A percentile compares a stretch with the other conserved stretches of the same genome.
These are phyloP conservation scores for Drosophila novamexicana DNA, from an alignment of 1,140 invertebrate species.

Conservation along the genomic window DNA sequence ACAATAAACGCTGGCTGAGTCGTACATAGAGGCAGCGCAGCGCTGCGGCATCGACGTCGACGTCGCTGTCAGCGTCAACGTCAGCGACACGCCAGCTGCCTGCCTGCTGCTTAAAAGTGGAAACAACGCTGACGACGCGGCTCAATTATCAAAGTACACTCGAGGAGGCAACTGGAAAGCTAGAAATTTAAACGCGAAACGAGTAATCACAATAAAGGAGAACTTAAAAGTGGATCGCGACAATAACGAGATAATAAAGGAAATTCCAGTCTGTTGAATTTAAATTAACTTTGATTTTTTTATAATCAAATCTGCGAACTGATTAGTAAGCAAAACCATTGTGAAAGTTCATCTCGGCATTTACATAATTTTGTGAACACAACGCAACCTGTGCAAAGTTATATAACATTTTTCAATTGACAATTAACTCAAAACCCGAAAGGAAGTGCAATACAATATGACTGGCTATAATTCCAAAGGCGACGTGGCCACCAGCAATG, in stretches of 20 bases:
- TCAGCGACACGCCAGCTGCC: neutral
- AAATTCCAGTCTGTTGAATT: slow-evolving; percentile 33
- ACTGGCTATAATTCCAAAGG: slow-evolving; percentile 64
- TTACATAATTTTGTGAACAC: slow-evolving; percentile 39
- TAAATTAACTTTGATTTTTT: slow-evolving; percentile 56
- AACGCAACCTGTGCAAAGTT: neutral
- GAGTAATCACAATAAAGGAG: slow-evolving; percentile 30
- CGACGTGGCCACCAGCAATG: slow-evolving; percentile 63
- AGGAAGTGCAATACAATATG: slow-evolving; percentile 44
- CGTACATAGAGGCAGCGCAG: neutral
- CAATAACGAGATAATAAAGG: slow-evolving; percentile 62
- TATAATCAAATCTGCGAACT: slow-evolving; percentile 13
- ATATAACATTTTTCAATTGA: slow-evolving; percentile 12
- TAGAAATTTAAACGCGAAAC: slow-evolving; percentile 35
- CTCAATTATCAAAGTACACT: slow-evolving; percentile 58
- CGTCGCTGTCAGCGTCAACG: slow-evolving; percentile 14
- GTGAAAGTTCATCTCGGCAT: slow-evolving; percentile 40
- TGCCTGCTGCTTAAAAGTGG: slow-evolving; percentile 52
- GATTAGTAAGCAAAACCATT: slow-evolving; percentile 20
- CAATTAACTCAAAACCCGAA: neutral
- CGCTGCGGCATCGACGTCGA: slow-evolving; percentile 11
- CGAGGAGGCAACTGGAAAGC: slow-evolving; percentile 47
- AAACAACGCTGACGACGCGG: slow-evolving; percentile 20
- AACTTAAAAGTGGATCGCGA: slow-evolving; percentile 5
- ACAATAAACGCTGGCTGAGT: slow-evolving; percentile 54